Conservation (phyloP, 2,888 invertebrate genomes). For the Rhaphigaster nebulosa region DNA sequence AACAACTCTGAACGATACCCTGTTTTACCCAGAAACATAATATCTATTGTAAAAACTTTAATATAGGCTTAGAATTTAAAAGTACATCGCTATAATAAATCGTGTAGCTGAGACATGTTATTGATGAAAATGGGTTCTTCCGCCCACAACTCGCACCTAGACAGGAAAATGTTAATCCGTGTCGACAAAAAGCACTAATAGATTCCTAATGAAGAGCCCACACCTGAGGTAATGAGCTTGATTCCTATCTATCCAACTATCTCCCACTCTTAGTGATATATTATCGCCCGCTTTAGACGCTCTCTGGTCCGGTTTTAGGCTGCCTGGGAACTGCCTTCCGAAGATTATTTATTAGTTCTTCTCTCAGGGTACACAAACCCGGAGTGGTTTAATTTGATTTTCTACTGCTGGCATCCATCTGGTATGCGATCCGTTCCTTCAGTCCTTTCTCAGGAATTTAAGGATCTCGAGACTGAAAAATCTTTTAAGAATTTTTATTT, state of each 20-base stretch:
- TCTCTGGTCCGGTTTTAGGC: slow-evolving; percentile 24
- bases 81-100: not conserved
- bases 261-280: not conserved
- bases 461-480: not conserved
- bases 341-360: slow-evolving; percentile 37
- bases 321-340: slow-evolving; percentile 28
- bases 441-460: not conserved
- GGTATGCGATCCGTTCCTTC: not conserved
- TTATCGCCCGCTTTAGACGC: not conserved
- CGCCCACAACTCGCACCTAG: slow-evolving; percentile 10
- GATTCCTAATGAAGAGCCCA: slow-evolving; percentile 44
- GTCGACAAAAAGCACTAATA: slow-evolving; percentile 41
- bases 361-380: slow-evolving; percentile 17
- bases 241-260: not conserved
- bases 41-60: not conserved
- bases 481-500: not conserved
- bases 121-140: not conserved
- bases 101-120: not conserved
- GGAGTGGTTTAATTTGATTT: slow-evolving; percentile 23
- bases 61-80: not conserved
- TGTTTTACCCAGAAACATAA: too few relatives aligned
- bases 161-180: not conserved
- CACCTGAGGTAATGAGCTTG: slow-evolving; percentile 28
- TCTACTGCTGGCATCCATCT: slow-evolving; percentile 4
- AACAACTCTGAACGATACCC: too few relatives aligned